Evolutionary conservation across 2,888 invertebrate genomes (phyloP).

Genomic region (Andrena bucephala): DNA sequence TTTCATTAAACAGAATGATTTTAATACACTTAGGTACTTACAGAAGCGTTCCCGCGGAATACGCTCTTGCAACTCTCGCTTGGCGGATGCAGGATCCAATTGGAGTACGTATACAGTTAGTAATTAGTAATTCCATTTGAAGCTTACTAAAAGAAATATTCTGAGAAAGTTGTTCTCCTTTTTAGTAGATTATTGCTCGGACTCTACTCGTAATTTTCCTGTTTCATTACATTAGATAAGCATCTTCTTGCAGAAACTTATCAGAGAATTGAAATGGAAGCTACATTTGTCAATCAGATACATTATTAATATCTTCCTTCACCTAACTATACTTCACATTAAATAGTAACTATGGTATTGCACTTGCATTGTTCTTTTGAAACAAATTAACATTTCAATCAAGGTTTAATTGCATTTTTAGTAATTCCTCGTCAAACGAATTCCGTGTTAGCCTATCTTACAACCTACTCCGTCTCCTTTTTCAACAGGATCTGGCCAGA

Average conservation of each 20-base stretch:
- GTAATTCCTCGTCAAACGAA: not conserved
- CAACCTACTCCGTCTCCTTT: not conserved
- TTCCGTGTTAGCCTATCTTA: not conserved
- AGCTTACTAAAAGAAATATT: not conserved
- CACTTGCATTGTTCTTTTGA: not conserved
- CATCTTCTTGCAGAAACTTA: not conserved
- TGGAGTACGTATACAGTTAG: too few species aligned
- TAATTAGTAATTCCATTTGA: too few species aligned
- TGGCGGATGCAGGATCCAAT: too few species aligned
- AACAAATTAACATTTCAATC: not conserved
- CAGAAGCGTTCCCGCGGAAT: too few species aligned
- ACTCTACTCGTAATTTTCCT: not conserved
- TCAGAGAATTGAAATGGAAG: not conserved
- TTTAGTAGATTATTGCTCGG: conserved; percentile 2
- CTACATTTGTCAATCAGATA: not conserved
- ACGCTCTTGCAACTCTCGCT: too few species aligned
- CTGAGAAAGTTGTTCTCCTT: not conserved
- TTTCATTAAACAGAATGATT: not conserved
- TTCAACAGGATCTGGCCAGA: conserved; percentile 27
- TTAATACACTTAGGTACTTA: too few species aligned
- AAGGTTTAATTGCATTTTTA: not conserved
- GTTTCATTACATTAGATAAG: too few species aligned
- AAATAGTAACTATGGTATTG: too few species aligned
- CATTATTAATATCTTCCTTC: not conserved
- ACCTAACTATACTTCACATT: not conserved